Conservation (phyloP, 2,113 vertebrate species). For the Platichthys stellatus region DNA sequence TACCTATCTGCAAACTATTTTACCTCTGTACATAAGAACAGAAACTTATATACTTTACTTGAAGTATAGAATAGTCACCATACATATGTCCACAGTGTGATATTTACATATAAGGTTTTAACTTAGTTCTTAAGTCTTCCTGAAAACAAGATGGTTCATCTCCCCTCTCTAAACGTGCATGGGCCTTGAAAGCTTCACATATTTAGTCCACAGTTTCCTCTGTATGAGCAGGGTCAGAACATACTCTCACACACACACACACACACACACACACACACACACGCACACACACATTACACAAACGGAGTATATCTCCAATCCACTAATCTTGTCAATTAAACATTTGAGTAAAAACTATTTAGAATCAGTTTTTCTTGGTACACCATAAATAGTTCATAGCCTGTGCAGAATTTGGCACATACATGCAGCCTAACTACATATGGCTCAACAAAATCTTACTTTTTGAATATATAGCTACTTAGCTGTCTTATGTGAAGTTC, state of each 20-base stretch:
- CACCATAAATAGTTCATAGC: slow-evolving; percentile 37
- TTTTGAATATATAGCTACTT: slow-evolving; percentile 54
- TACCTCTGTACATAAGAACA: slow-evolving; percentile 28
- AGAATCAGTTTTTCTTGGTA: slow-evolving; percentile 13
- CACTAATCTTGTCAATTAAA: background rate
- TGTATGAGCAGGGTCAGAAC: background rate
- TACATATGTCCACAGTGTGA: slow-evolving; percentile 11
- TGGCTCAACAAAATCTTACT: slow-evolving; percentile 37
- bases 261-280: background rate
- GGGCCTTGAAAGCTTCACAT: background rate
- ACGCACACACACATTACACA: background rate
- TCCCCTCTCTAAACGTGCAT: too few species aligned
- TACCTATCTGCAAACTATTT: slow-evolving; percentile 47
- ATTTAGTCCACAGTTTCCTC: background rate
- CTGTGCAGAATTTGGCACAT: slow-evolving; percentile 40
- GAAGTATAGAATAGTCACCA: background rate
- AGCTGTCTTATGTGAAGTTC: slow-evolving; percentile 43
- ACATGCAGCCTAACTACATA: slow-evolving; percentile 28
- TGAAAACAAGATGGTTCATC: background rate
- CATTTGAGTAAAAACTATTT: background rate
- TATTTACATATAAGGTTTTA: slow-evolving; percentile 18
- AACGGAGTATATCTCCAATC: too few species aligned
- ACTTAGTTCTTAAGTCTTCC: background rate
- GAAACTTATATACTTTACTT: background rate
- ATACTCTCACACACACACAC: slow-evolving; percentile 2